A percentile compares a stretch with the other conserved stretches of the same genome.
Evolutionary conservation across 2,888 invertebrate genomes (phyloP).

Genomic region (Conistra vaccinii): DNA sequence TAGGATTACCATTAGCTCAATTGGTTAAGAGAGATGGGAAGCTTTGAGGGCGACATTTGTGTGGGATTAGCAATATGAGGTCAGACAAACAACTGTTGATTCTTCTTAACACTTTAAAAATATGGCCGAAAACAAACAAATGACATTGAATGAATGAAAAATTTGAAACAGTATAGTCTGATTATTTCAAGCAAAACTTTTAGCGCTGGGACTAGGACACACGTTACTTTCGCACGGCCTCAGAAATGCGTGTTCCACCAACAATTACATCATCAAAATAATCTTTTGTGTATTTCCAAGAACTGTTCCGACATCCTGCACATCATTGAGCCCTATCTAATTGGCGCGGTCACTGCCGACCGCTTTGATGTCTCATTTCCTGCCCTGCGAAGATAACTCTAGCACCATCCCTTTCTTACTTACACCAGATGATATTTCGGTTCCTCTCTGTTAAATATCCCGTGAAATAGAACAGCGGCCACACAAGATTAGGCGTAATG

Average conservation of each 20-base stretch:
- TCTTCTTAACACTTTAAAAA: too few relatives aligned
- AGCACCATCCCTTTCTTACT: constrained; percentile 25
- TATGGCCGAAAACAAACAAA: too few relatives aligned
- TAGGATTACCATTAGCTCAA: constrained; percentile 44
- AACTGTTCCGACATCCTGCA: constrained; percentile 56
- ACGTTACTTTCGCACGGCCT: neutral
- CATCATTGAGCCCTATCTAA: constrained; percentile 67
- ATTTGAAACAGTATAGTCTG: too few relatives aligned
- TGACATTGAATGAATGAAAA: too few relatives aligned
- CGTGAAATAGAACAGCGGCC: constrained; percentile 63
- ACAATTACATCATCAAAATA: constrained; percentile 60
- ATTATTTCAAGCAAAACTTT: too few relatives aligned
- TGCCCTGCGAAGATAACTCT: constrained; percentile 63
- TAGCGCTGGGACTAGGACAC: too few relatives aligned
- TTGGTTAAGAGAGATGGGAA: constrained; percentile 12
- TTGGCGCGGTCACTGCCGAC: constrained; percentile 71
- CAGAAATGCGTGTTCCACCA: constrained; percentile 26
- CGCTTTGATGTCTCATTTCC: constrained; percentile 76
- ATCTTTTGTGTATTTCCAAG: constrained; percentile 62
- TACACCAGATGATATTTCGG: neutral
- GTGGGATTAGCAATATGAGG: constrained; percentile 29
- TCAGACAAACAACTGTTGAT: too few relatives aligned
- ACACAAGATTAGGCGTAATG: constrained; percentile 65
- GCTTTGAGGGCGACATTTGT: constrained; percentile 21
- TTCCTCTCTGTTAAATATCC: constrained; percentile 47